These are phyloP conservation scores for Hyles vespertilio DNA, from an alignment of 1,140 invertebrate genomes.

Conservation along the genomic window DNA sequence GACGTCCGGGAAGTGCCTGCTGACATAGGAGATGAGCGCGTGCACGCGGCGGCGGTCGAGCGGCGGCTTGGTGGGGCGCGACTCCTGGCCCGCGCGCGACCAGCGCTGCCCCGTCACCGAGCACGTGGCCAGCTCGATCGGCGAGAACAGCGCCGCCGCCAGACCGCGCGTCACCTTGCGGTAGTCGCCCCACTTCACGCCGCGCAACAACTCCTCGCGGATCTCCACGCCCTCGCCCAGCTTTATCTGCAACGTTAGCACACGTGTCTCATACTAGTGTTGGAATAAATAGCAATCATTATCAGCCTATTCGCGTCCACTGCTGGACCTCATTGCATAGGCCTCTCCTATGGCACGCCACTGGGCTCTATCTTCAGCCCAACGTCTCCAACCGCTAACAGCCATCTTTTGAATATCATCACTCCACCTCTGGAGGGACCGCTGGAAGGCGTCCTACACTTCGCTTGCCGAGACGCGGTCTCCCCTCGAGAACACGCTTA, in stretches of 20 bases:
- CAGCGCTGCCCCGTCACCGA: slow-evolving; percentile 85
- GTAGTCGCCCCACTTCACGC: slow-evolving; percentile 85
- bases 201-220: slow-evolving; percentile 81
- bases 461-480: too few relatives aligned
- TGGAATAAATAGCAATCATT: too few relatives aligned
- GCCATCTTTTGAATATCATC: too few relatives aligned
- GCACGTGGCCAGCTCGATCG: slow-evolving; percentile 83
- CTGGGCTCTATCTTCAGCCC: too few relatives aligned
- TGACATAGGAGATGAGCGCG: slow-evolving; percentile 85
- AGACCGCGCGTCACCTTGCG: slow-evolving; percentile 82
- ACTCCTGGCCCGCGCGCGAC: slow-evolving; percentile 82
- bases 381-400: too few relatives aligned
- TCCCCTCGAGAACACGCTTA: too few relatives aligned
- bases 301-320: too few relatives aligned
- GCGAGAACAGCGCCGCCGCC: slow-evolving; percentile 84
- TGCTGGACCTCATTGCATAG: too few relatives aligned
- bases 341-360: too few relatives aligned
- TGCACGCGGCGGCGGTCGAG: slow-evolving; percentile 83
- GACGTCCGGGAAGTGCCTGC: slow-evolving; percentile 82
- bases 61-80: slow-evolving; percentile 83
- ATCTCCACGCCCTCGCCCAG: slow-evolving; percentile 84
- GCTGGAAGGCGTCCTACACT: too few relatives aligned
- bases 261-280: too few relatives aligned
- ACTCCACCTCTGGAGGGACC: too few relatives aligned
- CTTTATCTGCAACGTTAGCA: slow-evolving; percentile 76